Base-by-base conservation (phyloP, 1,140 invertebrate genomes). In the Penaeus chinensis region DNA sequence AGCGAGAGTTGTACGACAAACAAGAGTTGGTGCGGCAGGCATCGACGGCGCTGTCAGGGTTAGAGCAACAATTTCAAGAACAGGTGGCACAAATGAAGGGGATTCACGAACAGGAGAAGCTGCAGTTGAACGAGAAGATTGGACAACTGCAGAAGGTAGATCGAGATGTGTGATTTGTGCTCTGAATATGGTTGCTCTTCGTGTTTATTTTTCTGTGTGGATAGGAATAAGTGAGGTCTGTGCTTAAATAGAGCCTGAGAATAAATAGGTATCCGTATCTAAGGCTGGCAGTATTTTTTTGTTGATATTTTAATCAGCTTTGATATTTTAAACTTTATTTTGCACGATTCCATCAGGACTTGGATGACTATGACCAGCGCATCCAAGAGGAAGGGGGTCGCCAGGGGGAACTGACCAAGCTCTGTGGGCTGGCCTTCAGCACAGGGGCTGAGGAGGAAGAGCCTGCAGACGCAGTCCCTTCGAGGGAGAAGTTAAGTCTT, bases 21-120 rank as follows among this genome's bases (percentile, higher is more conserved):
- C 96, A 97, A 91, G 95, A 96, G 90, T 93, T 97, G 74, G 92
- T 98, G 22, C 95, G 95, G 88, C 96, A 96, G 90, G 97, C 96
- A 8, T 96, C 96, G 3, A 95, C 95, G 91, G 96, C 95, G 2
- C 94, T 97, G 89, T 94, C 96, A 88, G 93, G 95, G 8, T 93
- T 96, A 82, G 95, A 96, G 90, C 93, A 95, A 85, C 94, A 95
- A 90, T 93, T 92, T 77, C 91, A 90, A 37, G 92, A 93, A 61
- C 87, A 91, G 62, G 90, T 94, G 81, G 84, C 91, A 32, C 82
- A 91, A 16, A 60, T 90, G 32, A 85, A 92, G 91, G 91, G 92
- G 89, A 90, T 89, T 20, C 89, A 92, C n/a, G 91, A 92, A 63
- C 91, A 91, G 79, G 91, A 91, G 66, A 90, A 86, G 54, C 84